phyloP scores from a whole-genome alignment of 2,888 invertebrate species.

The Synanthedon formicaeformis region DNA sequence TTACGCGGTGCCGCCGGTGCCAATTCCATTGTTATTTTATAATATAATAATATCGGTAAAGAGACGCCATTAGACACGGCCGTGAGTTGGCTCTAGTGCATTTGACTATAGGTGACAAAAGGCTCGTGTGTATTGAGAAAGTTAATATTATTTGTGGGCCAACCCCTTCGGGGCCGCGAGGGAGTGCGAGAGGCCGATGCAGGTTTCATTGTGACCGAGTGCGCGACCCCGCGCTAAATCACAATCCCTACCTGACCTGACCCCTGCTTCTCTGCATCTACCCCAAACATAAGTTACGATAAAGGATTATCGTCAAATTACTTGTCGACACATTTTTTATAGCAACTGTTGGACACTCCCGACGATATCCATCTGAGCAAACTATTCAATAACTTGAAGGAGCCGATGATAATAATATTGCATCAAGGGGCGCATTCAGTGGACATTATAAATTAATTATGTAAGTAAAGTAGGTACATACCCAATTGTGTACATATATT shows the following conservation, averaged over 20 bases:
- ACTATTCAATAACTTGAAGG: no score
- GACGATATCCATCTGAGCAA: no score
- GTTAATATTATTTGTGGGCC: constrained; percentile 40
- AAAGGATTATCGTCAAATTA: constrained; percentile 33
- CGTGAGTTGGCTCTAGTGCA: neutral
- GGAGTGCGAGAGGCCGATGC: constrained; percentile 4
- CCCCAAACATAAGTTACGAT: constrained; percentile 17
- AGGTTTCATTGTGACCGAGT: neutral
- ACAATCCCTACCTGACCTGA: constrained; percentile 18
- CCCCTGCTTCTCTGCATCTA: constrained; percentile 9
- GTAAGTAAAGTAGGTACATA: no score
- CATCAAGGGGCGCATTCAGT: no score
- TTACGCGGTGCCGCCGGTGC: constrained; percentile 30
- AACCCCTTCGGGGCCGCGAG: no score
- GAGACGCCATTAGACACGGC: constrained; percentile 17
- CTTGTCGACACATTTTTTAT: constrained; percentile 14
- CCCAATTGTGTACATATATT: no score
- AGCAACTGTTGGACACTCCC: no score
- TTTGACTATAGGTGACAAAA: constrained; percentile 26
- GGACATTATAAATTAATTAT: no score
- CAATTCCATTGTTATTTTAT: constrained; percentile 21
- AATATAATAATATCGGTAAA: constrained; percentile 7
- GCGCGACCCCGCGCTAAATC: constrained; percentile 13
- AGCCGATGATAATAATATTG: no score
- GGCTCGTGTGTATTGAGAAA: constrained; percentile 28